Base-by-base conservation (phyloP, 2,113 vertebrate species). In the Ageneiosus marmoratus region DNA sequence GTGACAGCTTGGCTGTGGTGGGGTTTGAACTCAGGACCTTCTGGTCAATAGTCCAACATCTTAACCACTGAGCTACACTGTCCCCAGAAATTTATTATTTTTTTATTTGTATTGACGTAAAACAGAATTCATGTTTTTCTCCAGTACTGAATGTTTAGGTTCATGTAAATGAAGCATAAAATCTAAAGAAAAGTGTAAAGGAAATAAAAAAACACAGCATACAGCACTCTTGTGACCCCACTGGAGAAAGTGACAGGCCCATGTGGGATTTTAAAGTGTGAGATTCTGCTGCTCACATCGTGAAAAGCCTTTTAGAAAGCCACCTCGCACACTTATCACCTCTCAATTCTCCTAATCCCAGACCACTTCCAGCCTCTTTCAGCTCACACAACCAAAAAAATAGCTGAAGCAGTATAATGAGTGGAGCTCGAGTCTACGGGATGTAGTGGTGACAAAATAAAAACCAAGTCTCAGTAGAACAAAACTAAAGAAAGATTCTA, bases 291-390 rank as follows among this genome's bases (percentile, higher is more conserved):
- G 50, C 73, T 75, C 50, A 53, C 27, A 75, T 27, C 50, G 2
- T 55, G 73, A 76, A 55, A 76, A 76, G 73, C 73, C 73, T 76
- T 76, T 76, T 55, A 76, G 50, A 76, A 76, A 76, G 50, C 55
- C 29, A 76, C 73, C 73, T 34, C 29, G 13, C 55, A 76, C 73
- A 76, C 73, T 55, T 76, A 55, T 76, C 51, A 8, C 50, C 51
- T 55, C 29, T 76, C 73, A 76, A 37, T 55, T 55, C 73, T 76
- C 50, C 32, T 53, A 76, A 76, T 76, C 73, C 73, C 73, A 53
- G 50, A 32, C 20, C 9, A 11, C 50, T 74, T 51, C 46, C 46
- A 74, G 48, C n/a, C 27, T 74, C 27, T 20, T 51, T 12, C 48
- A 32, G 72, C 46, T 20, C 48, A 32, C 48, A 24, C 73, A 34